Percentiles rank a stretch among this genome's conserved stretches.
phyloP scores from a whole-genome alignment of 2,888 invertebrate species.

The Geotrupes spiniger region DNA sequence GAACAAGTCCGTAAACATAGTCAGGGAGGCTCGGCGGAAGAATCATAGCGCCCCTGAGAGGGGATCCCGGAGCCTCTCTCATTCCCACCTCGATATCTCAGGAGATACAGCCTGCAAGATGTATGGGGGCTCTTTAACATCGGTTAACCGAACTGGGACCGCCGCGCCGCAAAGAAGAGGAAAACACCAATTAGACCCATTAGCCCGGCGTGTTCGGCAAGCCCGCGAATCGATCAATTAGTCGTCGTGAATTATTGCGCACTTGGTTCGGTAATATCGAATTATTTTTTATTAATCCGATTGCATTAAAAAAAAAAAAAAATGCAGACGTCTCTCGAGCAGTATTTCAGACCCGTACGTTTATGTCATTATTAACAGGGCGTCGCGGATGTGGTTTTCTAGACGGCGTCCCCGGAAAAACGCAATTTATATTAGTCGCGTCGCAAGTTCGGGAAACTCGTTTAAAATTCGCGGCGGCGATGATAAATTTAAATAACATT shows the following conservation, averaged over 20 bases:
- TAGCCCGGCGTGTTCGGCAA: slow-evolving; percentile 34
- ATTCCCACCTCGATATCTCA: slow-evolving; percentile 46
- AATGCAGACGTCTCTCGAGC: too few species aligned
- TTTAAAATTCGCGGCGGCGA: slow-evolving; percentile 28
- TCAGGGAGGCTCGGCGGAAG: slow-evolving; percentile 46
- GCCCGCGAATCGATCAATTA: slow-evolving; percentile 33
- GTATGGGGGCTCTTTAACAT: slow-evolving; percentile 49
- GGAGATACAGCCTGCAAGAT: slow-evolving; percentile 45
- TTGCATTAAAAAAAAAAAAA: too few species aligned
- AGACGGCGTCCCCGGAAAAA: not conserved
- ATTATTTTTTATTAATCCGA: too few species aligned
- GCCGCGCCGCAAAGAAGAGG: slow-evolving; percentile 34
- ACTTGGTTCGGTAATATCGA: not conserved
- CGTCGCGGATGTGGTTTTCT: too few species aligned
- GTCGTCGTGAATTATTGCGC: slow-evolving; percentile 11
- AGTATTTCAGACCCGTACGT: too few species aligned
- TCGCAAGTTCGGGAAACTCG: slow-evolving; percentile 20
- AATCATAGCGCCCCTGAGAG: slow-evolving; percentile 51
- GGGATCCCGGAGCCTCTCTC: slow-evolving; percentile 43
- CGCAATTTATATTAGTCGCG: slow-evolving; percentile 1
- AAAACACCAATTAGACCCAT: slow-evolving; percentile 43
- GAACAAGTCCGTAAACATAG: slow-evolving; percentile 48
- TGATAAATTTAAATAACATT: slow-evolving; percentile 41
- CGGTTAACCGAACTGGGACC: slow-evolving; percentile 42
- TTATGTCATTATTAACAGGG: too few species aligned